Conservation (phyloP, 92 coral and sea anemone genomes). For the Phenganax marumi region DNA sequence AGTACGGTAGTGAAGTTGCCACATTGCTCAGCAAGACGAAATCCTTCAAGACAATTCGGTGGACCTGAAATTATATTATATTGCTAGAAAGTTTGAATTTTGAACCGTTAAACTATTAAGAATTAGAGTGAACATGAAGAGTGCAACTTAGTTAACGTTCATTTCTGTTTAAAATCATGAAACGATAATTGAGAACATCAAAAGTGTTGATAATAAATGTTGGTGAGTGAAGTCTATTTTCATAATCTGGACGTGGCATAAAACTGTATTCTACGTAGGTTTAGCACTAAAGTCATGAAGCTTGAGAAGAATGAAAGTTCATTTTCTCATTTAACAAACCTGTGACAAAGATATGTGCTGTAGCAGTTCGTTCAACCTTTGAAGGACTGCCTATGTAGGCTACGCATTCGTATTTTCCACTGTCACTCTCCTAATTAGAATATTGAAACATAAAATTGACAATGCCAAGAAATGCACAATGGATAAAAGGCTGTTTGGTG, state of each 20-base stretch:
- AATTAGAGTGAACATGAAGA: too few species aligned
- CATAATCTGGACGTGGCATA: too few species aligned
- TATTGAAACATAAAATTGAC: background rate
- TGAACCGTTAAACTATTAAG: too few species aligned
- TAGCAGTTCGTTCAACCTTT: background rate
- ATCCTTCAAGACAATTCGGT: slow-evolving; percentile 16
- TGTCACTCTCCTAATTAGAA: slow-evolving; percentile 24
- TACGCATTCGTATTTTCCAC: slow-evolving; percentile 36
- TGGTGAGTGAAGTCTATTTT: too few species aligned
- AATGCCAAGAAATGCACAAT: background rate
- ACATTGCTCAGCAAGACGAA: background rate
- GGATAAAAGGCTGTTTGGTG: too few species aligned
- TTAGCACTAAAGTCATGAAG: too few species aligned
- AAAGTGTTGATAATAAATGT: too few species aligned
- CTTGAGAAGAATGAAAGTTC: background rate
- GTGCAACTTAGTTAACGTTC: too few species aligned
- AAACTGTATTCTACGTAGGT: too few species aligned
- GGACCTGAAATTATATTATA: slow-evolving; percentile 19
- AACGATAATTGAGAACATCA: too few species aligned
- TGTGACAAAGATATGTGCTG: slow-evolving; percentile 9
- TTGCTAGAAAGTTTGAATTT: background rate
- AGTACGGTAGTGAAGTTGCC: slow-evolving; percentile 24
- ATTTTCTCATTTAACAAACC: background rate
- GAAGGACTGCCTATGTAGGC: slow-evolving; percentile 12
- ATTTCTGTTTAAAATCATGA: too few species aligned